phyloP scores from a whole-genome alignment of 2,888 invertebrate genomes.

The Penaeus monodon region DNA sequence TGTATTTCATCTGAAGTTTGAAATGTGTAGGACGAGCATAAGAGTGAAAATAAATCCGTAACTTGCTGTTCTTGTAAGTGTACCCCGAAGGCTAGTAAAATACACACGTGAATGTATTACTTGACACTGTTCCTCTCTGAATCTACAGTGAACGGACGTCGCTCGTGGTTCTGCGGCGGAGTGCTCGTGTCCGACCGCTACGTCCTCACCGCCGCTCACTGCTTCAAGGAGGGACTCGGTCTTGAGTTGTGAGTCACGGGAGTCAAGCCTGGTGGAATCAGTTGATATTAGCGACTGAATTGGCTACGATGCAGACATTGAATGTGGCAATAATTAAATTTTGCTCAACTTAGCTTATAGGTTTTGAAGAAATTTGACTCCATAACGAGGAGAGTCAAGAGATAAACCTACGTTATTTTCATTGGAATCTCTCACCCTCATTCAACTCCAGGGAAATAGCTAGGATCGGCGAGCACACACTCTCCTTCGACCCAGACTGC shows the following conservation, averaged over 20 bases:
- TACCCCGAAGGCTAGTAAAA: too few species aligned
- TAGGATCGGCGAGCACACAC: conserved; percentile 65
- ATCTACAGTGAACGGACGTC: neutral
- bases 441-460: conserved; percentile 53
- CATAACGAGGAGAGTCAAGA: too few species aligned
- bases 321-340: too few species aligned
- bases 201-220: conserved; percentile 14
- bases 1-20: neutral
- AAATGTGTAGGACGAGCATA: neutral
- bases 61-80: too few species aligned
- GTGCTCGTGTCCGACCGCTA: conserved; percentile 3
- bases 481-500: conserved; percentile 62
- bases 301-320: too few species aligned
- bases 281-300: too few species aligned
- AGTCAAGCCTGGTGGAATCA: too few species aligned
- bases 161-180: conserved; percentile 20
- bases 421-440: too few species aligned
- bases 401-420: too few species aligned
- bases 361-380: too few species aligned
- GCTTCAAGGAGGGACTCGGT: conserved; percentile 8
- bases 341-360: too few species aligned
- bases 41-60: neutral
- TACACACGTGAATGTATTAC: neutral
- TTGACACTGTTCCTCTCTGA: neutral
- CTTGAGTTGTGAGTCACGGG: neutral